These are phyloP conservation scores for Petromus typicus DNA, from an alignment of 2,113 vertebrate species.

Conservation along the genomic window DNA sequence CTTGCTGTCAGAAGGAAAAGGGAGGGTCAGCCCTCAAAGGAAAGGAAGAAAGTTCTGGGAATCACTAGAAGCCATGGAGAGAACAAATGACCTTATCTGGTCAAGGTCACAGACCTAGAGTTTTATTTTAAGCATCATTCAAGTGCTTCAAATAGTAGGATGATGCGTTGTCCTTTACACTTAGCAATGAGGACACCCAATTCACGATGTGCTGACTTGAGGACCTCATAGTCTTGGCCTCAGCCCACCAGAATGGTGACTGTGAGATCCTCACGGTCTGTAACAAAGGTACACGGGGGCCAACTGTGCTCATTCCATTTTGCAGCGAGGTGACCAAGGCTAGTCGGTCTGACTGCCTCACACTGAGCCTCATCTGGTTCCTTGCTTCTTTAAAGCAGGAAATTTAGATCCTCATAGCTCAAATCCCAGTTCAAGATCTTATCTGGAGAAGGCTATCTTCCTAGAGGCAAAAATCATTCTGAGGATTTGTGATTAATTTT, in stretches of 20 bases:
- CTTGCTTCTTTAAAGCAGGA: background rate
- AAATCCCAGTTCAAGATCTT: background rate
- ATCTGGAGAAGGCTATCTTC: background rate
- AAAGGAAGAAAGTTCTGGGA: background rate
- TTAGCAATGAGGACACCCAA: background rate
- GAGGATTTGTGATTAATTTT: slow-evolving; percentile 41
- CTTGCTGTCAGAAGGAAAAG: background rate
- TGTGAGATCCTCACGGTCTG: background rate
- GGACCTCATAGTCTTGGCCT: background rate
- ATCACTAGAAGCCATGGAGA: background rate
- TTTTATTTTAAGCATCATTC: background rate
- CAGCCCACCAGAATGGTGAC: background rate
- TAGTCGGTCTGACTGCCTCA: fast-evolving
- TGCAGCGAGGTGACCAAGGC: background rate
- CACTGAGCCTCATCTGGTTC: background rate
- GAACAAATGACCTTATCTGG: no score
- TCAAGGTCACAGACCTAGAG: background rate
- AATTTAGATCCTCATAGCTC: background rate
- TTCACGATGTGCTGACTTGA: background rate
- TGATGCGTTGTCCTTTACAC: no score
- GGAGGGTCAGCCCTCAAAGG: background rate
- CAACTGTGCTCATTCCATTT: background rate
- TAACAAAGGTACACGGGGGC: background rate
- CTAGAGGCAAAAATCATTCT: slow-evolving; percentile 4
- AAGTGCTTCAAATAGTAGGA: background rate